These are phyloP conservation scores for Aphis craccivora DNA, from an alignment of 1,140 invertebrate species.

Conservation along the genomic window DNA sequence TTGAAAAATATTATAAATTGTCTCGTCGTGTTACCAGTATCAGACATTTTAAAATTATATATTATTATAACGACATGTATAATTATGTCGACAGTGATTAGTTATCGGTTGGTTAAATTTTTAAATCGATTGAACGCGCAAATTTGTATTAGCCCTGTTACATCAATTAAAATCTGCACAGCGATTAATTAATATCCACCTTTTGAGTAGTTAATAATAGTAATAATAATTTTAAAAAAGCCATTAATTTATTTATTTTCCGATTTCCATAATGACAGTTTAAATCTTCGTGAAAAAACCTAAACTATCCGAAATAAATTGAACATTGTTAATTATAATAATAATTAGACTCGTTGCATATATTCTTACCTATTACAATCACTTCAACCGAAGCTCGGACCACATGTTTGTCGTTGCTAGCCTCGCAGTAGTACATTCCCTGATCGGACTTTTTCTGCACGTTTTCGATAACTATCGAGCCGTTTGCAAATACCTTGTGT, in stretches of 20 bases:
- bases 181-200: neutral
- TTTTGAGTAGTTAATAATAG: neutral
- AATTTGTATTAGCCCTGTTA: neutral
- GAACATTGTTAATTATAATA: neutral
- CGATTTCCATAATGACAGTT: neutral
- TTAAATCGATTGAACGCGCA: neutral
- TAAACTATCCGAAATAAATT: neutral
- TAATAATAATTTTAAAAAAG: neutral
- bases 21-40: neutral
- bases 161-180: neutral
- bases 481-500: constrained; percentile 62
- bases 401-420: constrained; percentile 70
- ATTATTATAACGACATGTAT: neutral
- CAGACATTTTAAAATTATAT: neutral
- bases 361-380: constrained; percentile 68
- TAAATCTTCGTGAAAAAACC: neutral
- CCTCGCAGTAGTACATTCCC: constrained; percentile 69
- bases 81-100: neutral
- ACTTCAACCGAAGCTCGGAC: constrained; percentile 69
- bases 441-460: constrained; percentile 67
- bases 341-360: neutral
- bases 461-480: constrained; percentile 61
- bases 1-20: neutral
- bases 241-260: neutral
- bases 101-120: neutral